phyloP scores from a whole-genome alignment of 2,888 invertebrate species.

The Nephrocerus scutellatus region DNA sequence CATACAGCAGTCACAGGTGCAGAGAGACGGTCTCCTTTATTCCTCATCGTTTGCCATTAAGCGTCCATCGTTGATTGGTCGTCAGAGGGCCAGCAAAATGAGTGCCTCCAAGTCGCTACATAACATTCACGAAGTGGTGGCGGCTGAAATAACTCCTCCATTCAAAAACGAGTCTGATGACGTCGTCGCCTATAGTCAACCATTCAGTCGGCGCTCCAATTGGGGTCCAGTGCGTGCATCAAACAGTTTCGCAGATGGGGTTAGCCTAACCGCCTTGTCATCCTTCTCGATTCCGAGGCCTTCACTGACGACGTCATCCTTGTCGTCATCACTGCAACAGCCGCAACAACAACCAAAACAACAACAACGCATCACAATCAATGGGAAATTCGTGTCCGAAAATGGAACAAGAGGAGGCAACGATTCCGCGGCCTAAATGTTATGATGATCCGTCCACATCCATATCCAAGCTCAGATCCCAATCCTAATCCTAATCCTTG shows the following conservation, averaged over 20 bases:
- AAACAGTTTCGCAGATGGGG: constrained; percentile 37
- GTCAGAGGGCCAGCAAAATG: constrained; percentile 28
- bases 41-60: constrained; percentile 45
- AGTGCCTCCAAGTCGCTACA: constrained; percentile 39
- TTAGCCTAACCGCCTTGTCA: constrained; percentile 14
- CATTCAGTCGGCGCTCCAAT: constrained; percentile 21
- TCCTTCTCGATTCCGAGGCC: constrained; percentile 21
- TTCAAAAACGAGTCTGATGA: constrained; percentile 19
- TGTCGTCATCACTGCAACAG: no score
- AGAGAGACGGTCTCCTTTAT: constrained; percentile 32
- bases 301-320: constrained; percentile 17
- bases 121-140: constrained; percentile 36
- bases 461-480: no score
- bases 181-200: neutral
- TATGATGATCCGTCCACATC: no score
- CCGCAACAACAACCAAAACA: no score
- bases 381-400: constrained; percentile 13
- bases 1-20: constrained; percentile 25
- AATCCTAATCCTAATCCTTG: no score
- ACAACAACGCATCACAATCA: constrained; percentile 16
- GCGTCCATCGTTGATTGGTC: constrained; percentile 36
- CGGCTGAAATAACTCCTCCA: constrained; percentile 11
- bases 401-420: constrained; percentile 13
- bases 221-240: constrained; percentile 53
- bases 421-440: constrained; percentile 32